Conservation (phyloP, 2,113 vertebrate species). For the Neodon shergylaensis region DNA sequence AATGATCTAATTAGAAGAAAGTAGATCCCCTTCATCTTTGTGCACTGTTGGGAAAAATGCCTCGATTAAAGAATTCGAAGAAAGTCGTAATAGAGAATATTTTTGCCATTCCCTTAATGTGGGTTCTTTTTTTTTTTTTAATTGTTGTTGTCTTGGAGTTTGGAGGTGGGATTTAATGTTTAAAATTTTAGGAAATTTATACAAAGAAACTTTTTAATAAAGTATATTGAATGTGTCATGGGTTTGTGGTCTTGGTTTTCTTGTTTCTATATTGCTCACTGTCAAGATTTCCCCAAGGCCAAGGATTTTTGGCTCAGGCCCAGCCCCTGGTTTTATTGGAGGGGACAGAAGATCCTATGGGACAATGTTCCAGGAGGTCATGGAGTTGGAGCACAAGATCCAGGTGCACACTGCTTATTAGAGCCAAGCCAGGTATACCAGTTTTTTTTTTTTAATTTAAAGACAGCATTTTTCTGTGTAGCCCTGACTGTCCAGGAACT, state of each 20-base stretch:
- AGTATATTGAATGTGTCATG: conserved; percentile 85
- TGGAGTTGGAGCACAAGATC: rapidly evolving
- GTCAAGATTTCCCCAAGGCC: neutral
- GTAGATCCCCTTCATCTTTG: conserved; percentile 69
- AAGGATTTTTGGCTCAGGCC: rapidly evolving
- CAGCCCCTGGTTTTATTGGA: neutral
- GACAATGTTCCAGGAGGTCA: rapidly evolving
- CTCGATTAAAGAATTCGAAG: conserved; percentile 76
- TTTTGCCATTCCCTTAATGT: conserved; percentile 79
- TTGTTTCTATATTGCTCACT: neutral
- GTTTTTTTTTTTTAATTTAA: too few species aligned
- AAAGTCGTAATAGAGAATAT: conserved; percentile 77
- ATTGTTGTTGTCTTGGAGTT: conserved; percentile 61
- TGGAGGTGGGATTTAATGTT: conserved; percentile 82
- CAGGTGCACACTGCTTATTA: rapidly evolving
- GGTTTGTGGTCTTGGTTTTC: neutral
- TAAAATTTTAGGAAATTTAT: conserved; percentile 86
- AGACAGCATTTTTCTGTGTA: too few species aligned
- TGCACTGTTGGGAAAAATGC: conserved; percentile 84
- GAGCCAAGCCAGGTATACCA: rapidly evolving
- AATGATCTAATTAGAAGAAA: conserved; percentile 64
- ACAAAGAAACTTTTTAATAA: conserved; percentile 90
- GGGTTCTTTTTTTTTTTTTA: conserved; percentile 22
- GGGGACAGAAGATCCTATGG: rapidly evolving
- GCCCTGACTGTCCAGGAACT: too few species aligned